Evolutionary conservation across 35 echinoderm and acorn worm genomes (phyloP).

Genomic region (Chiridota heheva): DNA sequence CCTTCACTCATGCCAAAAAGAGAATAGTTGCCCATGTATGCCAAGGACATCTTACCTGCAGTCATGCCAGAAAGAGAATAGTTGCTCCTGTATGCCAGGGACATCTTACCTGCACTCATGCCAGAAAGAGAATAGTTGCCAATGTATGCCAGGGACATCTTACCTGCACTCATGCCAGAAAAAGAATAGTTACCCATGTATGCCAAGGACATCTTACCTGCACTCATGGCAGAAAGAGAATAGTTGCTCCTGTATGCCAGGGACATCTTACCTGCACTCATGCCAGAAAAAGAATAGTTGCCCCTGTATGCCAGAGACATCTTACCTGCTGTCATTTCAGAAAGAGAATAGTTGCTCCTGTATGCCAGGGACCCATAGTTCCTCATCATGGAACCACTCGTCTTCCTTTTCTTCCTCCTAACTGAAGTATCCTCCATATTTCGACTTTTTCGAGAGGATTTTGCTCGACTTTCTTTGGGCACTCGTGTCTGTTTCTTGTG

Average conservation of each 20-base stretch:
- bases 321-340: background rate
- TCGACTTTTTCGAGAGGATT: slow-evolving; percentile 1
- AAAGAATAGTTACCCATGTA: too few species aligned
- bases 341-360: background rate
- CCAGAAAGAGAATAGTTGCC: too few species aligned
- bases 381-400: slow-evolving; percentile 49
- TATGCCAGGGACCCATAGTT: slow-evolving; percentile 14
- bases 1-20: too few species aligned
- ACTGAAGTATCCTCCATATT: slow-evolving; percentile 37
- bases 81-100: too few species aligned
- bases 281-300: slow-evolving; percentile 29
- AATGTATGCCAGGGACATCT: too few species aligned
- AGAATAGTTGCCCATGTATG: too few species aligned
- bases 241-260: background rate
- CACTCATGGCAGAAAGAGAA: too few species aligned
- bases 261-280: slow-evolving; percentile 11
- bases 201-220: too few species aligned
- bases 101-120: too few species aligned
- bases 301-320: background rate
- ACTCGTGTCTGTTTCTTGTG: slow-evolving; percentile 54
- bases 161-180: too few species aligned
- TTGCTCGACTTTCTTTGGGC: slow-evolving; percentile 5
- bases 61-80: too few species aligned
- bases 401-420: slow-evolving; percentile 61
- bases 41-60: too few species aligned